A percentile compares a stretch with the other conserved stretches of the same genome.
phyloP scores from a whole-genome alignment of 2,888 invertebrate species.

The Ptilodon capucinus region DNA sequence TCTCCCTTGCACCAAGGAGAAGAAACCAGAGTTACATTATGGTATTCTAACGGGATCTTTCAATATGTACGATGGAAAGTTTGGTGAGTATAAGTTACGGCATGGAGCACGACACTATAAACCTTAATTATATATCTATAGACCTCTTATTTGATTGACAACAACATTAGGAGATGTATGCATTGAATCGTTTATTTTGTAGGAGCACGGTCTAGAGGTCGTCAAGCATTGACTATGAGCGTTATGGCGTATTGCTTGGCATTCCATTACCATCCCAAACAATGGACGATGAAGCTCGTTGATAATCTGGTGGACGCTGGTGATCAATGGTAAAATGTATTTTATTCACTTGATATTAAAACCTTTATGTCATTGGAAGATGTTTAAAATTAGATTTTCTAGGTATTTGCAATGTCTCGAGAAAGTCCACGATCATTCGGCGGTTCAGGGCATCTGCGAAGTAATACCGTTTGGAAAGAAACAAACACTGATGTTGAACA shows the following conservation, averaged over 20 bases:
- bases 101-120: neutral
- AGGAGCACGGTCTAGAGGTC: constrained; percentile 65
- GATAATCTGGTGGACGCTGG: constrained; percentile 83
- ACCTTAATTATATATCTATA: neutral
- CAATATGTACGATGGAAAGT: constrained; percentile 71
- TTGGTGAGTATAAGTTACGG: constrained; percentile 46
- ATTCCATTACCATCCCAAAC: constrained; percentile 81
- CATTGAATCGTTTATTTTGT: constrained; percentile 1
- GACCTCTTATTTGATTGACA: neutral
- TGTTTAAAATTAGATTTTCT: neutral
- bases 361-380: neutral
- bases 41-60: constrained; percentile 69
- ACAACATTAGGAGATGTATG: neutral
- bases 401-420: constrained; percentile 72
- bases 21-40: constrained; percentile 58
- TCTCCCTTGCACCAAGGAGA: constrained; percentile 66
- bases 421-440: constrained; percentile 74
- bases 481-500: constrained; percentile 61
- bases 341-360: neutral
- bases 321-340: constrained; percentile 67
- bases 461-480: constrained; percentile 74
- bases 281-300: constrained; percentile 84
- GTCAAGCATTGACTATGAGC: constrained; percentile 82
- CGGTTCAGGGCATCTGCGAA: constrained; percentile 73
- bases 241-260: constrained; percentile 83